phyloP scores from a whole-genome alignment of 2,888 invertebrate species.

The Dicycla oo region DNA sequence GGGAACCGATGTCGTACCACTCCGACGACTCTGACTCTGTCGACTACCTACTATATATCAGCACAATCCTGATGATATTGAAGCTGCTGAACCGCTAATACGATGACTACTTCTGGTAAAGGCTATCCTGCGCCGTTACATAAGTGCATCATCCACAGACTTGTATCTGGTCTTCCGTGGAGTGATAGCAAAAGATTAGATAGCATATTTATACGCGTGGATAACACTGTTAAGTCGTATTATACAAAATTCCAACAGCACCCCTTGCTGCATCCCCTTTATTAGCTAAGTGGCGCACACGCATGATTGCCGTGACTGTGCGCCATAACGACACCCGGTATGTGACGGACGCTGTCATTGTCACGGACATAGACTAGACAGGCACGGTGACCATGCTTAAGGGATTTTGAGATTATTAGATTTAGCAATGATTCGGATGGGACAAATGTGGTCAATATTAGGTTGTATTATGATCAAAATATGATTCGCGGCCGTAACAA shows the following conservation, averaged over 20 bases:
- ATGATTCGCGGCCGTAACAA: no score
- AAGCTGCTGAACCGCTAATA: no score
- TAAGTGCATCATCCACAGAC: background rate
- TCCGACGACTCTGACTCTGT: no score
- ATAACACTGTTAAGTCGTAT: background rate
- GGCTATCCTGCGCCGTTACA: background rate
- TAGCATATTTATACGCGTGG: background rate
- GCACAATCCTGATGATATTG: no score
- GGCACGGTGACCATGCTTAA: constrained; percentile 29
- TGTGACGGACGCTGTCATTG: constrained; percentile 81
- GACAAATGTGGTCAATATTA: background rate
- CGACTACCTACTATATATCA: no score
- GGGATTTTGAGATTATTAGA: background rate
- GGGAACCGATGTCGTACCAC: no score
- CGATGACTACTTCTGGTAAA: no score
- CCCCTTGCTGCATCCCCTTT: constrained; percentile 54
- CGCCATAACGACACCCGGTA: constrained; percentile 73
- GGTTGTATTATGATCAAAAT: no score
- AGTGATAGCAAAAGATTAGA: constrained; percentile 1
- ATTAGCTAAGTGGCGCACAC: constrained; percentile 64
- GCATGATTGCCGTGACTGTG: constrained; percentile 69
- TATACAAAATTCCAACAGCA: constrained; percentile 25
- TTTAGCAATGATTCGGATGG: background rate
- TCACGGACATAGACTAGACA: constrained; percentile 55
- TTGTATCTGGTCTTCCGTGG: background rate